Base-by-base conservation (phyloP, 2,113 vertebrate genomes). In the Octodon degus region DNA sequence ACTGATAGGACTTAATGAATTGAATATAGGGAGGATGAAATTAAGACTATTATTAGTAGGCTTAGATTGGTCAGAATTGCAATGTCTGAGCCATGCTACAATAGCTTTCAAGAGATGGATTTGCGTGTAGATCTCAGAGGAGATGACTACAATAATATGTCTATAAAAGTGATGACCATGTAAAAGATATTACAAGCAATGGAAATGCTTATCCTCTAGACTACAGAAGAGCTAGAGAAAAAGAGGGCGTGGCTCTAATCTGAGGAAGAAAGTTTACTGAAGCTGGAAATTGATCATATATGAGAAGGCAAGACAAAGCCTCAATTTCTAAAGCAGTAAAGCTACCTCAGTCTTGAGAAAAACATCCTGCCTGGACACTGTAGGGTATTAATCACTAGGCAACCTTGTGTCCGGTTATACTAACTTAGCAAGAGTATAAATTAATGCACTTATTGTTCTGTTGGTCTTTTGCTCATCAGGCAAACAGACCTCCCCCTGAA, bases 1-100 rank as follows among this genome's bases (percentile, higher is more conserved):
- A 95, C 68, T 70, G 60, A 86, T 68, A 93, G 47, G 37, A 86
- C 9, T 43, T 86, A 53, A 87, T 76, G 34, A 93, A 63, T 70
- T 90, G 32, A 58, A 60, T 70, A 63, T 25, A 65, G 20, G 22
- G 9, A 87, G 50, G n/a, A 76, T 74, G 43, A 22, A 88, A 94
- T 79, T 79, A 94, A 82, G 67, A 65, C 43, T 47, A 55, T 88
- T 30, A 77, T 88, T 30, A 77, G 65, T 37, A 37, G n/a, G 70
- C 70, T 72, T n/a, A 43, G 84, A 63, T n/a, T n/a, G 40, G 7
- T 53, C 17, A 77, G 30, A 50, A 76, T 79, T 88, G 6, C 34
- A 91, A 50, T 72, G 8, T 88, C n/a, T 70, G 70, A 72, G 34
- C 53, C 60, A 91, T 32, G 9, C 0, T 5, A 74, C 14, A n/a